Conservation (phyloP, 2,113 vertebrate species). For the Micronycteris hirsuta region DNA sequence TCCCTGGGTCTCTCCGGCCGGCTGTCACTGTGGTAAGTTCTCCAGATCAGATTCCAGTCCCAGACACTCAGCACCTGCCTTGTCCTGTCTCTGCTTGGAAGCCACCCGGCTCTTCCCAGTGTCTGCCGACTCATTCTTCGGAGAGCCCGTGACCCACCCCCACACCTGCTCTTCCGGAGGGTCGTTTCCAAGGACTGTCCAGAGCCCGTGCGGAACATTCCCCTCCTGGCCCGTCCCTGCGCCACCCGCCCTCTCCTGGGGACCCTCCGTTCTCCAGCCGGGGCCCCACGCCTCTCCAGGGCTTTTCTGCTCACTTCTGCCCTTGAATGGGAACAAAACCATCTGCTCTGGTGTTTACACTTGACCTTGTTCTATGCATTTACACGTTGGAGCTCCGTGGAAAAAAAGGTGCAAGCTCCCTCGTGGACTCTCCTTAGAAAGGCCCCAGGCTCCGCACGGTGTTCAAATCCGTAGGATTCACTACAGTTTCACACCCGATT, state of each 20-base stretch:
- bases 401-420: no score
- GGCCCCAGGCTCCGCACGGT: background rate
- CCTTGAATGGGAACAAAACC: background rate
- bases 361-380: background rate
- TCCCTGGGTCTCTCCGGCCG: background rate
- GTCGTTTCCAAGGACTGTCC: background rate
- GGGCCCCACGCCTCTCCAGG: background rate
- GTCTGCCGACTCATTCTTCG: background rate
- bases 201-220: background rate
- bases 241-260: no score
- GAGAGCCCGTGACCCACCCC: background rate
- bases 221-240: no score
- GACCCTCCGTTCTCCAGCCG: no score
- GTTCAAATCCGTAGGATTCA: fast-evolving
- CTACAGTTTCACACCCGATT: background rate
- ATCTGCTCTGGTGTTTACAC: background rate
- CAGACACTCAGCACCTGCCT: background rate
- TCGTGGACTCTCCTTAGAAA: background rate
- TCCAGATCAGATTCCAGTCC: background rate
- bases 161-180: background rate
- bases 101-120: background rate
- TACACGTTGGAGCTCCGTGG: background rate
- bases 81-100: background rate
- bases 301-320: background rate
- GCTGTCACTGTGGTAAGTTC: background rate